Conservation (phyloP, 2,797 vertebrate genomes). For the Leuciscus waleckii region DNA sequence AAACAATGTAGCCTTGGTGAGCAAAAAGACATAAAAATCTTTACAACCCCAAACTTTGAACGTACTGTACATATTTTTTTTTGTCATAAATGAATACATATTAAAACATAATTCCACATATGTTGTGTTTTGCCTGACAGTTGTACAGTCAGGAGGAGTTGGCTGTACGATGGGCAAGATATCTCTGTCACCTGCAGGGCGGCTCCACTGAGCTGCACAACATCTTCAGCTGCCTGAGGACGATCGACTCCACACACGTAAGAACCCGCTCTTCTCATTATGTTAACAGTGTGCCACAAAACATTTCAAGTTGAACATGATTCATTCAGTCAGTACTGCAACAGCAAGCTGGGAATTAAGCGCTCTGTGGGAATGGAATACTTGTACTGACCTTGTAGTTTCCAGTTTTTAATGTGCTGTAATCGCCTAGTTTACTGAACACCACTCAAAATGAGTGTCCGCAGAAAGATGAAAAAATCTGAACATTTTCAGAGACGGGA, state of each 20-base stretch:
- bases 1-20: not conserved
- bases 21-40: too few relatives aligned
- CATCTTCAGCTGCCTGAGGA: conserved; percentile 88
- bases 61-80: not conserved
- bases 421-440: not conserved
- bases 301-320: not conserved
- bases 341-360: not conserved
- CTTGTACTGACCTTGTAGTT: not conserved
- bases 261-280: not conserved
- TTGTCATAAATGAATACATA: not conserved
- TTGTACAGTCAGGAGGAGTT: conserved; percentile 74
- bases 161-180: conserved; percentile 81
- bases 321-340: not conserved
- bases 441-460: not conserved
- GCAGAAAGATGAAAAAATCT: not conserved
- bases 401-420: not conserved
- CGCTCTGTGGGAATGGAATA: not conserved
- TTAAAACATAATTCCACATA: not conserved
- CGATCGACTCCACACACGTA: conserved; percentile 89
- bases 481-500: not conserved
- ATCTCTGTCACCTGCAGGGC: conserved; percentile 82
- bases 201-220: conserved; percentile 83
- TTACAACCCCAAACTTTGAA: not conserved
- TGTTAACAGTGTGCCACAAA: not conserved
- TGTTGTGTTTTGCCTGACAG: conserved; percentile 57